Base-by-base conservation (phyloP, 2,797 vertebrate species). In the Pseudopleuronectes americanus region DNA sequence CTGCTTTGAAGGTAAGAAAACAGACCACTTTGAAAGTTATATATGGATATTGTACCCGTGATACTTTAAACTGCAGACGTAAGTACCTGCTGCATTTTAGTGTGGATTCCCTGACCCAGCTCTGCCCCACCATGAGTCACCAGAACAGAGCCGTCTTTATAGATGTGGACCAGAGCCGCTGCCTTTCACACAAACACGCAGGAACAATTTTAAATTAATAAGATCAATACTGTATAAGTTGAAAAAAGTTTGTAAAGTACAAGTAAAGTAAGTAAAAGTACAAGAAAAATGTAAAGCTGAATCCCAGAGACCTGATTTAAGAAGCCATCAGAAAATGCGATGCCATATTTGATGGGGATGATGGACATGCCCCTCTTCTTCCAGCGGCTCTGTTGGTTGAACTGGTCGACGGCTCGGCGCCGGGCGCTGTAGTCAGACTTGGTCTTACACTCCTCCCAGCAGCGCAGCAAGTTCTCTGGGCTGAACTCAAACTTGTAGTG, bases 291-390 rank as follows among this genome's bases (percentile, higher is more conserved):
- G 0, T 4, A 10, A 12, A 9, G 10, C 13, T 17, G 5, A 52
- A 19, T 26, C 48, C 4, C 1, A 49, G 76, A 5, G 54, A 98
- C 96, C 95, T 98, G 97, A 73, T 96, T 96, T n/a, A 95, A 90
- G 80, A 90, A 93, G 68, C 89, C 36, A 3, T 90, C 81, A 0
- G 60, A 17, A 22, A 96, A 93, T 3, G 92, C 95, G 0, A 98
- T 88, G 0, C 96, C 95, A 19, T 92, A 96, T 80, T 97, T 98
- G 64, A 97, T 84, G 73, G 96, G 97, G 49, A 97, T 66, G 33
- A 96, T 66, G 33, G 96, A 81, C 22, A 97, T 81, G n/a, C 96
- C 96, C 47, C 90, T 95, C 87, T 98, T 98, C 87, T 90, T 97
- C 95, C 96, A 98, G 62, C 89, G 94, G 84, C 93, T 96, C 81